A percentile compares a stretch with the other conserved stretches of the same genome.
Evolutionary conservation across 2,113 vertebrate genomes (phyloP).

Genomic region (Corythaeola cristata): DNA sequence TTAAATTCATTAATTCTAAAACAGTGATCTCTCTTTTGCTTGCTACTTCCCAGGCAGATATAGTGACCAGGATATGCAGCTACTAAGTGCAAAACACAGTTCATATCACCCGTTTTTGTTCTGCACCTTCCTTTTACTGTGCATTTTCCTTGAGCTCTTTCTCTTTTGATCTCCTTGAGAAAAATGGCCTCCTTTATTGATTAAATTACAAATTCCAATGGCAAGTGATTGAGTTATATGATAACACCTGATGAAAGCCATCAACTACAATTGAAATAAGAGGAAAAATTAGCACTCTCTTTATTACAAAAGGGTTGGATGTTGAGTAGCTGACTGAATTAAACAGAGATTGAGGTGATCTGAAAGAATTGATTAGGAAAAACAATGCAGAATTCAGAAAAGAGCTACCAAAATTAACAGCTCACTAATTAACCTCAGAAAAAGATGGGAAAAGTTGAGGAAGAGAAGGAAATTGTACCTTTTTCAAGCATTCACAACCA

Average conservation of each 20-base stretch:
- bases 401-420: constrained; percentile 8
- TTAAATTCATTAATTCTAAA: neutral
- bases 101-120: neutral
- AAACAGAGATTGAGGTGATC: constrained; percentile 46
- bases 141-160: constrained; percentile 39
- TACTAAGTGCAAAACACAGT: neutral
- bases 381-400: constrained; percentile 11
- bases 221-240: constrained; percentile 33
- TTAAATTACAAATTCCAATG: constrained; percentile 61
- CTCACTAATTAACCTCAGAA: neutral
- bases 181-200: constrained; percentile 55
- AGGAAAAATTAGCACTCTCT: constrained; percentile 41
- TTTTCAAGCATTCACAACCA: neutral
- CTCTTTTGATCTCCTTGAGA: constrained; percentile 17
- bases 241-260: constrained; percentile 33
- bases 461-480: neutral
- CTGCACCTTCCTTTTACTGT: neutral
- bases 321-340: constrained; percentile 54
- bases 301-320: constrained; percentile 45
- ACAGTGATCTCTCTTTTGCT: neutral
- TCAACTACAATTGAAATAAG: constrained; percentile 54
- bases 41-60: neutral
- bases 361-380: constrained; percentile 32
- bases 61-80: neutral
- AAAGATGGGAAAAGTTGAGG: neutral